Conservation (phyloP, 2,888 invertebrate species). For the Brenthis daphne region DNA sequence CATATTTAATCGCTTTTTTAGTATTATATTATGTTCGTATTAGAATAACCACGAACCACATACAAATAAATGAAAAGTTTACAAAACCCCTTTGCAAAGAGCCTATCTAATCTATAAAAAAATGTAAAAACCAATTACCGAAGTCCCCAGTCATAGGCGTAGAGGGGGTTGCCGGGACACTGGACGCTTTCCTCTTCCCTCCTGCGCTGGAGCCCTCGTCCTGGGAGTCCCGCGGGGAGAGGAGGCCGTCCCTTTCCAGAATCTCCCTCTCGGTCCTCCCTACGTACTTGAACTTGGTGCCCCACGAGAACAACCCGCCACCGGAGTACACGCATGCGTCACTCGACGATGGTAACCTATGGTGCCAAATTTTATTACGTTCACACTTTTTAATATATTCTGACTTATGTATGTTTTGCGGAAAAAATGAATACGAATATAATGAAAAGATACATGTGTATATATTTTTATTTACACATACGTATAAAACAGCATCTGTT, state of each 20-base stretch:
- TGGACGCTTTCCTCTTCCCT: slow-evolving; percentile 89
- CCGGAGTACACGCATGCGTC: slow-evolving; percentile 94
- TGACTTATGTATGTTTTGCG: not conserved
- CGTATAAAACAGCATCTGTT: slow-evolving; percentile 99
- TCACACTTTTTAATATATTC: too few relatives aligned
- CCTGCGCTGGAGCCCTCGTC: slow-evolving; percentile 71
- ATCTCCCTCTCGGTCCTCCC: slow-evolving; percentile 96
- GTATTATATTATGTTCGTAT: too few relatives aligned
- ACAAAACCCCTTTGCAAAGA: too few relatives aligned
- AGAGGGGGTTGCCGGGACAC: slow-evolving; percentile 93
- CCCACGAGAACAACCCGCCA: slow-evolving; percentile 96
- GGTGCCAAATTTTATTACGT: slow-evolving; percentile 25
- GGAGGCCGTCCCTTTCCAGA: slow-evolving; percentile 87
- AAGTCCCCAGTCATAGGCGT: slow-evolving; percentile 89
- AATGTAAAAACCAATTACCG: slow-evolving; percentile 60
- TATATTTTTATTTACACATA: slow-evolving; percentile 77
- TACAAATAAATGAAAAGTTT: too few relatives aligned
- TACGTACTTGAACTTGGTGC: slow-evolving; percentile 96
- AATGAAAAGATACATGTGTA: not conserved
- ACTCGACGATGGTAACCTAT: slow-evolving; percentile 91
- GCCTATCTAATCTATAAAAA: too few relatives aligned
- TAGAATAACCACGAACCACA: too few relatives aligned
- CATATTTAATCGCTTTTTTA: too few relatives aligned
- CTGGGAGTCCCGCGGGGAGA: slow-evolving; percentile 78
- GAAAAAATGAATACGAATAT: too few relatives aligned